A percentile compares a stretch with the other conserved stretches of the same genome.
Conservation (phyloP, 1,140 invertebrate species). For the Chymomyza costata region DNA sequence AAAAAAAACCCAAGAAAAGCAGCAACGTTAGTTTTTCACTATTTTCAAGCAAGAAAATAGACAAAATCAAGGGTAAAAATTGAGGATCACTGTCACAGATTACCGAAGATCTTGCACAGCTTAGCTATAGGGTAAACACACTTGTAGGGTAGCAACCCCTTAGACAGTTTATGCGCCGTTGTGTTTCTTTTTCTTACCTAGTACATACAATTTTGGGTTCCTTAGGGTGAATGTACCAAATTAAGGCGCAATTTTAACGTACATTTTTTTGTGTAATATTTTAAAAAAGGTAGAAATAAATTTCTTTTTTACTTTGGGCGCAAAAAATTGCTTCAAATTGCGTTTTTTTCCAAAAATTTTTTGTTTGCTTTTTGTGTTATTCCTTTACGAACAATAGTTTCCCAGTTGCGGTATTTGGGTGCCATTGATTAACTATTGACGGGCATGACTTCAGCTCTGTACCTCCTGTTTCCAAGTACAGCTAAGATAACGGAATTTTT, state of each 20-base stretch:
- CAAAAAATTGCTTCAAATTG: constrained; percentile 39
- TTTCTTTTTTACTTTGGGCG: constrained; percentile 44
- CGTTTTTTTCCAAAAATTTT: constrained; percentile 36
- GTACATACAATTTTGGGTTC: constrained; percentile 11
- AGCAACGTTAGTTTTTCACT: constrained; percentile 35
- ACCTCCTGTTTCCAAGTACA: neutral
- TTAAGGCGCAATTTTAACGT: constrained; percentile 66
- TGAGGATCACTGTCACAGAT: constrained; percentile 66
- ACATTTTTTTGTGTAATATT: constrained; percentile 51
- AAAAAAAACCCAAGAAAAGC: constrained; percentile 41
- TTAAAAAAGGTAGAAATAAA: constrained; percentile 26
- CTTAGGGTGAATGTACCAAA: constrained; percentile 37
- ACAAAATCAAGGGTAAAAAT: constrained; percentile 67
- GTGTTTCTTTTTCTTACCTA: too few species aligned
- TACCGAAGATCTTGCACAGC: constrained; percentile 69
- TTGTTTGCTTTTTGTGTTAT: constrained; percentile 17
- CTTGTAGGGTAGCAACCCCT: constrained; percentile 23
- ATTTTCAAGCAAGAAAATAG: constrained; percentile 28
- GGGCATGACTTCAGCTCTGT: constrained; percentile 1
- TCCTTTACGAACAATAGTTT: too few species aligned
- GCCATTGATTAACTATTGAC: constrained; percentile 46
- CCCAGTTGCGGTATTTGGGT: constrained; percentile 25
- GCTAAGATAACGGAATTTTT: constrained; percentile 59
- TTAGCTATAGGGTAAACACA: constrained; percentile 50
- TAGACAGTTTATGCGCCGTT: neutral